Percentiles rank a stretch among this genome's conserved stretches.
Evolutionary conservation across 2,888 invertebrate species (phyloP).

Genomic region (Thymelicus acteon): DNA sequence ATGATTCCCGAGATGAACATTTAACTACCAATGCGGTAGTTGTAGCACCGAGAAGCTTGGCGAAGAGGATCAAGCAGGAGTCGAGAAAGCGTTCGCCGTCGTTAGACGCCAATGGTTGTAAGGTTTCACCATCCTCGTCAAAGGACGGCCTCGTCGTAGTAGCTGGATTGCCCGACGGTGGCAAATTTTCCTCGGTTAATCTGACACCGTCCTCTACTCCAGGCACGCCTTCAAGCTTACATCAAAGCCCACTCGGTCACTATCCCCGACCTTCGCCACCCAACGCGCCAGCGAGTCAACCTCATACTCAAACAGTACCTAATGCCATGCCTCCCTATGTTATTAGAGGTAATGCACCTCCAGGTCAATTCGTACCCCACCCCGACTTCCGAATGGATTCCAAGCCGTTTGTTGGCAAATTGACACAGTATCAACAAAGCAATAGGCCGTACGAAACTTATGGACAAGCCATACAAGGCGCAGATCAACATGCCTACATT

Average conservation of each 20-base stretch:
- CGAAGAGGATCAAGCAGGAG: conserved; percentile 83
- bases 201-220: conserved; percentile 87
- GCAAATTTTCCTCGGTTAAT: conserved; percentile 86
- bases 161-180: conserved; percentile 79
- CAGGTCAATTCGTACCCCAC: conserved; percentile 78
- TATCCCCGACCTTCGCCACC: conserved; percentile 90
- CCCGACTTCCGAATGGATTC: conserved; percentile 82
- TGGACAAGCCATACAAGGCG: conserved; percentile 61
- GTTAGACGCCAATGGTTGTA: conserved; percentile 72
- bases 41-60: conserved; percentile 78
- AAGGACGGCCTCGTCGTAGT: conserved; percentile 79
- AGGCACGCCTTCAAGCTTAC: conserved; percentile 86
- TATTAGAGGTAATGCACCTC: conserved; percentile 80
- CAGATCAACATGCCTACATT: conserved; percentile 77
- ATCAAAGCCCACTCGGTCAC: conserved; percentile 87
- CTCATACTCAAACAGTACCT: conserved; percentile 85
- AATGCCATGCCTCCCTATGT: conserved; percentile 85
- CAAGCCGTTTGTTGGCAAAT: conserved; percentile 77
- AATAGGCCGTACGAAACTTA: conserved; percentile 73
- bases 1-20: conserved; percentile 90
- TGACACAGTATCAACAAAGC: conserved; percentile 74
- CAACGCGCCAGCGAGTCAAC: conserved; percentile 85
- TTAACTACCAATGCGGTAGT: conserved; percentile 86
- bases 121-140: conserved; percentile 82
- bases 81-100: conserved; percentile 85